Base-by-base conservation (phyloP, 1,140 invertebrate genomes). In the Cryptotermes secundus region DNA sequence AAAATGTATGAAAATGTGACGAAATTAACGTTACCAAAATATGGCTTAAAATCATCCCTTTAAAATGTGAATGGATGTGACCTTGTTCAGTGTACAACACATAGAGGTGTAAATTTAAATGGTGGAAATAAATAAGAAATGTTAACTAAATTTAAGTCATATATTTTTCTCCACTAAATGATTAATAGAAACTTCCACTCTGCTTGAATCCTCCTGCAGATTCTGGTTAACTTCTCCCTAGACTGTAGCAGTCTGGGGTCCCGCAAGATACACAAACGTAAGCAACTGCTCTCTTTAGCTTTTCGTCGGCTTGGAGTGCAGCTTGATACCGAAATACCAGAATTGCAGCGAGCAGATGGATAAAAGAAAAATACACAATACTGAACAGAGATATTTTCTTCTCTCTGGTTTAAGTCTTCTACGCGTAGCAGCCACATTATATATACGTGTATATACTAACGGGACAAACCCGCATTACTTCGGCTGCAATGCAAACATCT, bases 401-500 rank as follows among this genome's bases (percentile, higher is more conserved):
- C 26, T 72, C n/a, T 72, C 59, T 72, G 59, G 59, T 16, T 72
- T 72, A 72, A 72, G n/a, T 72, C 59, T 72, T 72, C 59, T 72
- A 26, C n/a, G 26, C n/a, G 31, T 72, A 10, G 26, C 45, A 49
- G 45, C 45, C 14, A 19, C 45, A 49, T 19, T 72, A 14, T 72
- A 72, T 26, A n/a, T n/a, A n/a, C n/a, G n/a, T n/a, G n/a, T n/a
- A 59, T 72, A 72, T 14, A 72, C 26, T 72, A n/a, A 72, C 59
- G n/a, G 59, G 59, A 14, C 26, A 31, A n/a, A 72, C n/a, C 59
- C 26, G 7, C 26, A 6, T 6, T 26, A 72, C 59, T 72, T 72
- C 26, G n/a, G 14, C 59, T n/a, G 26, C 2, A 72, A 26, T 72
- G 31, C 16, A 72, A 72, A 72, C 59, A 72, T 72, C 59, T 72